Percentiles rank a stretch among this genome's conserved stretches.
Evolutionary conservation across 2,797 vertebrate genomes (phyloP).

Genomic region (Falco biarmicus): DNA sequence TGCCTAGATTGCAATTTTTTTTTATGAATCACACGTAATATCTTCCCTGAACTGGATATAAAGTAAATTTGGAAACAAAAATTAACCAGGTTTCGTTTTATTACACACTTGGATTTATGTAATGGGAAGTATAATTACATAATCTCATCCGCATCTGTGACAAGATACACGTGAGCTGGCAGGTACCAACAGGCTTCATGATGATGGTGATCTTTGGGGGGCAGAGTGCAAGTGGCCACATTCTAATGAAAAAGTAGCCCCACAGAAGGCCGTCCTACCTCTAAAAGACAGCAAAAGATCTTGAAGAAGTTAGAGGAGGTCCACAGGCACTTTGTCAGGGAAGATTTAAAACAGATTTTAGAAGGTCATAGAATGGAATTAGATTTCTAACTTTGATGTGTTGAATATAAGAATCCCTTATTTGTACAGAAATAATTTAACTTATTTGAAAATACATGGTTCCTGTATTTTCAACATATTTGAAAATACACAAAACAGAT

Average conservation of each 20-base stretch:
- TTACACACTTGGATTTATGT: constrained; percentile 43
- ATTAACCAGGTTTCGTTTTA: constrained; percentile 59
- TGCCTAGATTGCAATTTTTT: constrained; percentile 47
- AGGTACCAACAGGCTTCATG: background rate
- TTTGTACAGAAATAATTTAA: background rate
- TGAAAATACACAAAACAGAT: too few species aligned
- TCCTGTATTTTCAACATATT: background rate
- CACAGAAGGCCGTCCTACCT: background rate
- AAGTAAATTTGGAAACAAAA: constrained; percentile 67
- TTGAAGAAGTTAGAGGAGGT: background rate
- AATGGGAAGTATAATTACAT: constrained; percentile 57
- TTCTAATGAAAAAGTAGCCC: background rate
- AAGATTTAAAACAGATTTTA: background rate
- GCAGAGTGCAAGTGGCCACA: background rate
- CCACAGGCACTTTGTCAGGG: background rate
- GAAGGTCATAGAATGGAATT: background rate
- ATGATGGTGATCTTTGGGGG: background rate
- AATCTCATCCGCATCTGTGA: constrained; percentile 49
- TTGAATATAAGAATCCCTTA: background rate
- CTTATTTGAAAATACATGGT: background rate
- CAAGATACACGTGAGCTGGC: constrained; percentile 9
- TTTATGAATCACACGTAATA: constrained; percentile 48
- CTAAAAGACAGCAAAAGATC: background rate
- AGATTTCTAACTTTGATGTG: background rate
- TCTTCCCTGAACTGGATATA: constrained; percentile 47